Percentiles rank a stretch among this genome's conserved stretches.
Evolutionary conservation across 1,140 invertebrate genomes (phyloP).

Genomic region (Diuraphis noxia): DNA sequence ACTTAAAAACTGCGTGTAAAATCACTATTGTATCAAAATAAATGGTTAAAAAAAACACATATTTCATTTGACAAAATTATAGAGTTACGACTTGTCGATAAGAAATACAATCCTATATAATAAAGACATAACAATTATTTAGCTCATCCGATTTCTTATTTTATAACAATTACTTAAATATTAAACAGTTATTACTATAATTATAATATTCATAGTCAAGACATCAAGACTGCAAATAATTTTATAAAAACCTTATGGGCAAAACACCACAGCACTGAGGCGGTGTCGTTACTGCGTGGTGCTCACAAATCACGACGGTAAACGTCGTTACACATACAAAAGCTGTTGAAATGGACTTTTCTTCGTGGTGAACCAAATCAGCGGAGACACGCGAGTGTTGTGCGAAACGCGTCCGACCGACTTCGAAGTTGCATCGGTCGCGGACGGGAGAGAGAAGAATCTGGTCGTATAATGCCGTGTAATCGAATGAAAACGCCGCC

Average conservation of each 20-base stretch:
- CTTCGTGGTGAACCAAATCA: background rate
- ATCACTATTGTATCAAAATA: too few relatives aligned
- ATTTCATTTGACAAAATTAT: too few relatives aligned
- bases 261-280: too few relatives aligned
- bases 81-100: too few relatives aligned
- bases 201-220: too few relatives aligned
- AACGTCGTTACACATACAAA: background rate
- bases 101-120: too few relatives aligned
- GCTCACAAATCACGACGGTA: background rate
- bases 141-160: too few relatives aligned
- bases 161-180: too few relatives aligned
- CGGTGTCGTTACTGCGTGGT: background rate
- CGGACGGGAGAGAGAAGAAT: background rate
- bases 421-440: background rate
- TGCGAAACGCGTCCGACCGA: background rate
- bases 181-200: too few relatives aligned
- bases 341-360: background rate
- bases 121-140: too few relatives aligned
- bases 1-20: background rate
- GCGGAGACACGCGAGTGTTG: background rate
- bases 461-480: background rate
- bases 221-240: background rate
- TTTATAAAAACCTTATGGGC: background rate
- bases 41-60: too few relatives aligned
- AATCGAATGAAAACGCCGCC: background rate